phyloP scores from a whole-genome alignment of 2,797 vertebrate species.

The Hippopotamyrus pictus region DNA sequence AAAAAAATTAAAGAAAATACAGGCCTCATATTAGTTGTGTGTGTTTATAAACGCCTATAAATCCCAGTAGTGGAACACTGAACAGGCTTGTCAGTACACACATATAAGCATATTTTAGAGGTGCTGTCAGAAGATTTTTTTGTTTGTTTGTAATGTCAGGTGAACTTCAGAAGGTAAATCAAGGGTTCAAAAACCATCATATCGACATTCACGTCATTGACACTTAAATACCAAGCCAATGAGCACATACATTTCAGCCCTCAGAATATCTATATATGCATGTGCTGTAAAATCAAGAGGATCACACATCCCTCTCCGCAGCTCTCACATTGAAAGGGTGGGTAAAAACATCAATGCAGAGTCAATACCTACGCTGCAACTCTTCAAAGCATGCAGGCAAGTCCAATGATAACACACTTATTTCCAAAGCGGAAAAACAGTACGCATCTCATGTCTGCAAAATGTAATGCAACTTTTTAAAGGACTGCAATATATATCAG shows the following conservation, averaged over 20 bases:
- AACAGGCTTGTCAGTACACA: constrained; percentile 16
- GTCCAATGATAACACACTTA: background rate
- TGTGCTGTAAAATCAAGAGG: background rate
- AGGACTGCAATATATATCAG: background rate
- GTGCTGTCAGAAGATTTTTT: background rate
- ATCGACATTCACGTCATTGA: background rate
- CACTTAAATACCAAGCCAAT: background rate
- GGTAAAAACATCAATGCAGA: background rate
- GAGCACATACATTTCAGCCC: background rate
- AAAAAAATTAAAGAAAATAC: background rate
- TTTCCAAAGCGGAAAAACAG: background rate
- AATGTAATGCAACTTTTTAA: background rate
- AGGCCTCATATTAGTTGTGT: background rate
- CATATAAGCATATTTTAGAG: background rate
- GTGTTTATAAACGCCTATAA: background rate
- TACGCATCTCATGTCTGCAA: background rate
- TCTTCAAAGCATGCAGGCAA: background rate
- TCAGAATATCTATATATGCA: background rate
- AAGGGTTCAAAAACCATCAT: constrained; percentile 8
- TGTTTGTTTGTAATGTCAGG: constrained; percentile 1
- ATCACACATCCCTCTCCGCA: background rate
- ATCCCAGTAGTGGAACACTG: constrained; percentile 9
- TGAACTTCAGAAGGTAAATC: background rate
- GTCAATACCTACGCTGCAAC: background rate
- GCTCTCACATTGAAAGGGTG: background rate